These are phyloP conservation scores for Formica exsecta DNA, from an alignment of 1,140 invertebrate genomes.

Conservation along the genomic window DNA sequence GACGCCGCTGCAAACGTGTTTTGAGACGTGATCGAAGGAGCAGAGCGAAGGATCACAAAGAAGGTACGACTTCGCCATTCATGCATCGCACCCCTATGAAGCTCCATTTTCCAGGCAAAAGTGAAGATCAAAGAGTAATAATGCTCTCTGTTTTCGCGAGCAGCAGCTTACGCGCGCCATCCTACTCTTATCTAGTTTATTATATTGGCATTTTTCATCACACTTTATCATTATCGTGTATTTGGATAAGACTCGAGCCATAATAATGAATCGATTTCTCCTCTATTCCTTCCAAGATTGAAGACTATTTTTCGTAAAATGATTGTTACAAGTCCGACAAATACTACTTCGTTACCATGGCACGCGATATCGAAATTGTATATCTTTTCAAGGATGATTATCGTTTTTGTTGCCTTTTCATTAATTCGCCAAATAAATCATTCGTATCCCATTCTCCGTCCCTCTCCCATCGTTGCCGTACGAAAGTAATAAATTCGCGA, in stretches of 20 bases:
- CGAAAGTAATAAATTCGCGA: slow-evolving; percentile 50
- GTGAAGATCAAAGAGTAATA: slow-evolving; percentile 46
- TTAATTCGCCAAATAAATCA: slow-evolving; percentile 60
- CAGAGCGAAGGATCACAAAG: slow-evolving; percentile 53
- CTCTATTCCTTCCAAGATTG: not conserved
- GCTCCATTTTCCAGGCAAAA: slow-evolving; percentile 35
- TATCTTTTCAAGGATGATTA: slow-evolving; percentile 17
- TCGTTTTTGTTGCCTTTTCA: slow-evolving; percentile 43
- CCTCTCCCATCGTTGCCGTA: not conserved
- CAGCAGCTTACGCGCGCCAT: not conserved
- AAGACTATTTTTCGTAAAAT: not conserved
- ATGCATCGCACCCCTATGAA: not conserved
- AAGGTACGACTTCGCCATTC: slow-evolving; percentile 18
- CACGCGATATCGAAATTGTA: slow-evolving; percentile 25
- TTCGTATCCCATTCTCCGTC: not conserved
- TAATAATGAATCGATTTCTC: slow-evolving; percentile 21
- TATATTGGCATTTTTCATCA: not conserved
- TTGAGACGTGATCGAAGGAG: slow-evolving; percentile 42
- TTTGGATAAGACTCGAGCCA: not conserved
- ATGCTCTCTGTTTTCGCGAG: not conserved
- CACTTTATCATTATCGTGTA: not conserved
- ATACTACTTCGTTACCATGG: slow-evolving; percentile 11
- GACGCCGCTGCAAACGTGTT: slow-evolving; percentile 32
- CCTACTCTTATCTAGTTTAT: not conserved
- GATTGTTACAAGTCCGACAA: slow-evolving; percentile 11